A percentile compares a stretch with the other conserved stretches of the same genome.
phyloP scores from a whole-genome alignment of 2,113 vertebrate genomes.

The Channa argus region DNA sequence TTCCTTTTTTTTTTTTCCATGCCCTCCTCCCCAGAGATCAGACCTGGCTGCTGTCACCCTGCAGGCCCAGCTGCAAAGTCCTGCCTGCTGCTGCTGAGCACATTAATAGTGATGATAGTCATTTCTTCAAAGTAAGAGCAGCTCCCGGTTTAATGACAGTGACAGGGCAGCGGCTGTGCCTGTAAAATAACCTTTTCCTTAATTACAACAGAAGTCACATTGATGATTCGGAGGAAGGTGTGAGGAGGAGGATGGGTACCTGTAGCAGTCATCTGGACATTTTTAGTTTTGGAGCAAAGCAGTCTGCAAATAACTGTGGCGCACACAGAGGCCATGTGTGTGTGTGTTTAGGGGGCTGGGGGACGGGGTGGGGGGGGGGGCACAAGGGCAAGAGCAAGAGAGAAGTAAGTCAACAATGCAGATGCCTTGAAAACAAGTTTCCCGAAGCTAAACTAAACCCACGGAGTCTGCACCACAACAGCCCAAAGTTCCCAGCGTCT shows the following conservation, averaged over 20 bases:
- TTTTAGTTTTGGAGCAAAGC: background rate
- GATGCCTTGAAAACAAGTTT: slow-evolving; percentile 2
- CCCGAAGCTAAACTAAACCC: background rate
- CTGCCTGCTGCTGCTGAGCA: slow-evolving; percentile 44
- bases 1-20: background rate
- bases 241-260: background rate
- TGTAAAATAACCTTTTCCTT: slow-evolving; percentile 48
- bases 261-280: background rate
- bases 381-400: slow-evolving; percentile 17
- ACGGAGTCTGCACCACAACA: background rate
- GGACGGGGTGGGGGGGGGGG: background rate
- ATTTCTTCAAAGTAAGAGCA: slow-evolving; percentile 43
- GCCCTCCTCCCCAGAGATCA: slow-evolving; percentile 14
- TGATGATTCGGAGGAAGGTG: background rate
- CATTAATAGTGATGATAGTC: slow-evolving; percentile 51
- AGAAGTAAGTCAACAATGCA: slow-evolving; percentile 33
- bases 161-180: slow-evolving; percentile 32
- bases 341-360: too few species aligned
- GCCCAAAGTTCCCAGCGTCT: background rate
- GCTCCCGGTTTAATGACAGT: slow-evolving; percentile 48
- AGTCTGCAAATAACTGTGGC: background rate
- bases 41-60: slow-evolving; percentile 42
- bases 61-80: slow-evolving; percentile 25
- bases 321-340: background rate
- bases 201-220: slow-evolving; percentile 34